A percentile compares a stretch with the other conserved stretches of the same genome.
These are phyloP conservation scores for Selenia dentaria DNA, from an alignment of 2,888 invertebrate species.

Conservation along the genomic window DNA sequence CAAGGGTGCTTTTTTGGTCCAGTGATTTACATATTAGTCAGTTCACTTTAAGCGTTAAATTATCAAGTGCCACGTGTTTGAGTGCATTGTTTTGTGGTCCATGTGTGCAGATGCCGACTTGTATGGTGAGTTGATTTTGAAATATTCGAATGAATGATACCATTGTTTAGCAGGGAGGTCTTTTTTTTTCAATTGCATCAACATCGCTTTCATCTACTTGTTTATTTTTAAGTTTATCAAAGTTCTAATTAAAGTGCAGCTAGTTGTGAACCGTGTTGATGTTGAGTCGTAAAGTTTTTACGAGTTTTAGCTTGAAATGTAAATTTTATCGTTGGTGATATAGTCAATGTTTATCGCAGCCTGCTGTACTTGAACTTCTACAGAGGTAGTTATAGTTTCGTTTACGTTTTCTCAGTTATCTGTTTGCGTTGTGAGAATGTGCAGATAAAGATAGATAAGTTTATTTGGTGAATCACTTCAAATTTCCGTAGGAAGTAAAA, in stretches of 20 bases:
- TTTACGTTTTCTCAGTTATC: conserved; percentile 25
- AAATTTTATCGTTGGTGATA: conserved; percentile 58
- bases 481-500: conserved; percentile 17
- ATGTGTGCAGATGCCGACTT: conserved; percentile 66
- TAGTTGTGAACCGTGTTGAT: conserved; percentile 55
- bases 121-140: conserved; percentile 75
- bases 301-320: conserved; percentile 64
- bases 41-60: conserved; percentile 28
- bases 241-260: conserved; percentile 69
- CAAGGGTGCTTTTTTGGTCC: conserved; percentile 62
- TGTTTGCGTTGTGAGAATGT: conserved; percentile 12
- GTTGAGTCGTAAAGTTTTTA: conserved; percentile 61
- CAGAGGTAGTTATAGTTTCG: conserved; percentile 16
- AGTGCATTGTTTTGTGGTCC: conserved; percentile 57
- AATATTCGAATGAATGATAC: conserved; percentile 55
- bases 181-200: conserved; percentile 60
- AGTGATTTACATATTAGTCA: conserved; percentile 52
- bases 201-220: conserved; percentile 63
- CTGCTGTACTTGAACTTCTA: conserved; percentile 35
- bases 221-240: conserved; percentile 62
- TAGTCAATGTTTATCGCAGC: conserved; percentile 34
- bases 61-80: conserved; percentile 50
- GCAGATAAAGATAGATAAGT: conserved; percentile 16
- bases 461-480: conserved; percentile 16
- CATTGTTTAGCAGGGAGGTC: conserved; percentile 67